A percentile compares a stretch with the other conserved stretches of the same genome.
phyloP scores from a whole-genome alignment of 2,113 vertebrate genomes.

The Muscicapa adusta region DNA sequence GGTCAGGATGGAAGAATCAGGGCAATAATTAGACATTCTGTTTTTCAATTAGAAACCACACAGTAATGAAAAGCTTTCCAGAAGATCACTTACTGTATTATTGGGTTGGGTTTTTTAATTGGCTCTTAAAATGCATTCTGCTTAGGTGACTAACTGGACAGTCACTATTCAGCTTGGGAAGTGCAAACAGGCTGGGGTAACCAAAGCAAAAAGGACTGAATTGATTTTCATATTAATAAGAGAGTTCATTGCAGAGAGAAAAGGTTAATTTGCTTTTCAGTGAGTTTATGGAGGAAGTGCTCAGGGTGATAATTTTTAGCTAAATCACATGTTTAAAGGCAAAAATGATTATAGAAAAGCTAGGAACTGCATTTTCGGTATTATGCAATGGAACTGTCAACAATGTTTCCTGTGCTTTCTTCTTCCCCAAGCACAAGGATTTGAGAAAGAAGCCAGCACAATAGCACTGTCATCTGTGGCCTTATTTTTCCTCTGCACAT shows the following conservation, averaged over 20 bases:
- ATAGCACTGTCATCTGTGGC: not conserved
- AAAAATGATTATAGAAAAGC: slow-evolving; percentile 64
- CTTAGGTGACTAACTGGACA: slow-evolving; percentile 43
- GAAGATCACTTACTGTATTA: slow-evolving; percentile 41
- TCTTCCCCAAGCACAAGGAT: slow-evolving; percentile 27
- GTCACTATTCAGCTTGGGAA: slow-evolving; percentile 46
- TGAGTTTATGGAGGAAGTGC: slow-evolving; percentile 59
- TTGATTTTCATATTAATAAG: slow-evolving; percentile 73
- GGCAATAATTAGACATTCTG: not conserved
- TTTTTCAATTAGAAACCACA: slow-evolving; percentile 14
- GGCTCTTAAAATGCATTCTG: slow-evolving; percentile 67
- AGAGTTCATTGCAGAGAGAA: slow-evolving; percentile 63
- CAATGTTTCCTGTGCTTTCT: slow-evolving; percentile 10
- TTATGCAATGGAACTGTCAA: slow-evolving; percentile 14
- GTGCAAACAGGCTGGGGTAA: slow-evolving; percentile 36
- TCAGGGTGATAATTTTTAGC: slow-evolving; percentile 65
- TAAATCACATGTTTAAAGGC: slow-evolving; percentile 69
- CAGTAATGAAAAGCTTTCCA: slow-evolving; percentile 45
- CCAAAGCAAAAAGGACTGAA: slow-evolving; percentile 58
- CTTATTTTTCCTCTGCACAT: not conserved
- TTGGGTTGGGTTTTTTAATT: slow-evolving; percentile 37
- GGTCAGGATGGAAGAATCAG: not conserved
- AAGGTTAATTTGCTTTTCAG: slow-evolving; percentile 77
- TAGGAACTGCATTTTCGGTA: slow-evolving; percentile 8
- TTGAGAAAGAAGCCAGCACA: slow-evolving; percentile 8